phyloP scores from a whole-genome alignment of 92 coral and sea anemone genomes.

The Epizoanthus illoricatus region DNA sequence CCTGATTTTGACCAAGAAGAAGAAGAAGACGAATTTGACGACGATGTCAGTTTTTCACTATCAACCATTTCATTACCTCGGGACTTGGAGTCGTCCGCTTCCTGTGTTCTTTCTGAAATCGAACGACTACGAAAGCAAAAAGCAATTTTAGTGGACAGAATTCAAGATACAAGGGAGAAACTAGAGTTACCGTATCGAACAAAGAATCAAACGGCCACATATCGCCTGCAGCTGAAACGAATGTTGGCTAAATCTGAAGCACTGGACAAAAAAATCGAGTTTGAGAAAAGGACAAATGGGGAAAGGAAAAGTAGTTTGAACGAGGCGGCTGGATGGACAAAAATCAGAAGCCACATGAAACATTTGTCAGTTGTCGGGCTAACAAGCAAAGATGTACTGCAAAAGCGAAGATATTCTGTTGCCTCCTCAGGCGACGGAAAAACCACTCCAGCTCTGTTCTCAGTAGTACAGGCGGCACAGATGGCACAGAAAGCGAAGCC shows the following conservation, averaged over 20 bases:
- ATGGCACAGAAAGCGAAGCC: not conserved
- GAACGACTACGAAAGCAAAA: slow-evolving; percentile 57
- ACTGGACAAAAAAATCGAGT: slow-evolving; percentile 55
- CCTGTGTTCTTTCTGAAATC: slow-evolving; percentile 39
- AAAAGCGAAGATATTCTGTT: not conserved
- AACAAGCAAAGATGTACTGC: slow-evolving; percentile 1
- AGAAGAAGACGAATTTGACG: not conserved
- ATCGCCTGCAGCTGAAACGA: slow-evolving; percentile 10
- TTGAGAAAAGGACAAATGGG: slow-evolving; percentile 32
- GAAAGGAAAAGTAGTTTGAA: not conserved
- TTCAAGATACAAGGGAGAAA: slow-evolving; percentile 43
- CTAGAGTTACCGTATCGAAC: slow-evolving; percentile 18
- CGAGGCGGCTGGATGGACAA: slow-evolving; percentile 9
- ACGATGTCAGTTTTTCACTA: not conserved
- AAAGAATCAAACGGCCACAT: not conserved
- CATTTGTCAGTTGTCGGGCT: slow-evolving; percentile 18
- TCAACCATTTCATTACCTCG: slow-evolving; percentile 6
- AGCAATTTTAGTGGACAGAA: slow-evolving; percentile 48
- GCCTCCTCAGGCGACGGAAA: not conserved
- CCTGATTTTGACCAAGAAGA: not conserved
- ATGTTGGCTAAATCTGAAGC: slow-evolving; percentile 51
- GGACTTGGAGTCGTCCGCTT: not conserved
- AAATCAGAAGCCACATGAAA: not conserved
- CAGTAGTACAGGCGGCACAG: slow-evolving; percentile 22
- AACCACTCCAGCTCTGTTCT: slow-evolving; percentile 2